phyloP scores from a whole-genome alignment of 2,113 vertebrate genomes.

The Callipepla californica region DNA sequence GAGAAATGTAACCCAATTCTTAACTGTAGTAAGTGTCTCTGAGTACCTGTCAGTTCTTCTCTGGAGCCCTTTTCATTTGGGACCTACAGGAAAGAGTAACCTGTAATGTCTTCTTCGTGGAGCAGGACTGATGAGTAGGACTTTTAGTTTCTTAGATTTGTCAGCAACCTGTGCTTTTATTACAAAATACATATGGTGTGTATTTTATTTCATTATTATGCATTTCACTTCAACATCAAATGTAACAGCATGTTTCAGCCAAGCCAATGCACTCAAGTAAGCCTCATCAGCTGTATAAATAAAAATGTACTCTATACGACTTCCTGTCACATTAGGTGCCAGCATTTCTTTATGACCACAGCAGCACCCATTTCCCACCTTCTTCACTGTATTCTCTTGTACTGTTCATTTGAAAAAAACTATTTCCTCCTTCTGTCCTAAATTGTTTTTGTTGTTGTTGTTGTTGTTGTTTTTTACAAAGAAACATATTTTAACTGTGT shows the following conservation, averaged over 20 bases:
- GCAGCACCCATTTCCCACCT: background rate
- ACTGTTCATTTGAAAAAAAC: background rate
- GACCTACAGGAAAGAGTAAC: background rate
- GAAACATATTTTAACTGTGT: background rate
- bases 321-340: background rate
- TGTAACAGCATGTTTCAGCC: background rate
- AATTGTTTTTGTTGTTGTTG: background rate
- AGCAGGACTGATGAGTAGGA: background rate
- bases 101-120: background rate
- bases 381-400: background rate
- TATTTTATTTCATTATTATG: background rate
- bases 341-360: background rate
- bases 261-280: background rate
- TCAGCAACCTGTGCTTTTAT: background rate
- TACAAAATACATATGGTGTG: background rate
- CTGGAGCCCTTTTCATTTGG: background rate
- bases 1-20: background rate
- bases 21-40: background rate
- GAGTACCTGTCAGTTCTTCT: background rate
- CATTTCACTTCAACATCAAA: background rate
- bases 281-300: background rate
- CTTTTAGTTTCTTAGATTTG: background rate
- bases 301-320: background rate
- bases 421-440: background rate
- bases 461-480: background rate